Evolutionary conservation across 2,113 vertebrate genomes (phyloP), one percentile per base, ranked within the genome.

Genomic region (Furnarius figulus): DNA sequence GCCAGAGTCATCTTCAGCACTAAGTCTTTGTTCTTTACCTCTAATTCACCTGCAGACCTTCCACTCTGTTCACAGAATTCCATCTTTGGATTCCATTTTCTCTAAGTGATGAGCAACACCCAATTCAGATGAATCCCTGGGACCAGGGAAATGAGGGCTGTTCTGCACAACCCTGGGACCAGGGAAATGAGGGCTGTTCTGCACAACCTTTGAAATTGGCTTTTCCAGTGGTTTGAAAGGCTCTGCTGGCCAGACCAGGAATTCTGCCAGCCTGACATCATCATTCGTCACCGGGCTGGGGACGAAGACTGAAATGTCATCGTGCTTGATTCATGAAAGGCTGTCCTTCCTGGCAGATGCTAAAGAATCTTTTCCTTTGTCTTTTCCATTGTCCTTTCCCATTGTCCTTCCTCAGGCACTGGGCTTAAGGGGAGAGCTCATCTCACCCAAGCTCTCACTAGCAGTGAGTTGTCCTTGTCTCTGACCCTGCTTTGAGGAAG

Each of bases 401-500:
- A 6, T n/a, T 8, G 1, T 10, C 20, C 27, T 74, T 90, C 63
- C 27, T 23, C 35, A 47, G 56, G 46, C 25, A 13, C 12, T 2
- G 31, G 30, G 46, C 1, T 10, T 3, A 2, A 40, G 5, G 9
- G 6, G 8, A 50, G 52, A 55, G 9, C 12, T 90, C 35, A 9
- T 31, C 30, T 58, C 66, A 47, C 16, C 8, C 52, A 49, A 0
- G 6, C 15, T 56, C 10, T 47, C 59, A 19, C 20, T 52, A 22
- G 4, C 17, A 1, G 0, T 4, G 28, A 9, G 16, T 16, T 70
- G 17, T 35, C 53, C 53, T 53, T 37, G 11, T 31, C 28, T 3
- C 31, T 31, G 31, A 10, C 39, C 12, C 44, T 62, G 27, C n/a
- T 50, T 49, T 37, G 35, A 46, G 18, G 12, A 55, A 7, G 31